These are phyloP conservation scores for Anguilla obscura DNA, from an alignment of 2,797 vertebrate species.

Conservation along the genomic window DNA sequence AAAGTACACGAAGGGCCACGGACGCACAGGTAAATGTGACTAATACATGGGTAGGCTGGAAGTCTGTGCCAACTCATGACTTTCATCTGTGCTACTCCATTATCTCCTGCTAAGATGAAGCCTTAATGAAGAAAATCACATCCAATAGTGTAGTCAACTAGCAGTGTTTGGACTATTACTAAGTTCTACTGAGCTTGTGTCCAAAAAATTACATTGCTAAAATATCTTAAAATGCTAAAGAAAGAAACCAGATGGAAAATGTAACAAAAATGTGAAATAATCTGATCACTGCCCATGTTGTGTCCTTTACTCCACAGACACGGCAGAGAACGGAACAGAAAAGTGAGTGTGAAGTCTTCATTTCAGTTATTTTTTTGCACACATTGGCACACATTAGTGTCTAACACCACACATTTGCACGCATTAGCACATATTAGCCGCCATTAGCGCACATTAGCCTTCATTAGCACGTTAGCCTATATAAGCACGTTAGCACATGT, in stretches of 20 bases:
- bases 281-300: not conserved
- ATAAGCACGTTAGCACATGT: not conserved
- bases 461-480: not conserved
- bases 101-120: not conserved
- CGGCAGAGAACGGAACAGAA: conserved; percentile 65
- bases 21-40: conserved; percentile 64
- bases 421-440: not conserved
- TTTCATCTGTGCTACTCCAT: not conserved
- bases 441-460: not conserved
- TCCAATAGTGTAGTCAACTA: not conserved
- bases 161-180: not conserved
- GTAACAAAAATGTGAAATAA: not conserved
- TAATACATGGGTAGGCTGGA: not conserved
- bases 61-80: not conserved
- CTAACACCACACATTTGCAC: not conserved
- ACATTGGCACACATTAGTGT: not conserved
- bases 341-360: conserved; percentile 59
- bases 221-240: not conserved
- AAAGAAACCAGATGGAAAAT: not conserved
- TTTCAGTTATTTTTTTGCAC: not conserved
- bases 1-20: conserved; percentile 64
- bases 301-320: conserved; percentile 52
- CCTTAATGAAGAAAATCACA: not conserved
- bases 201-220: not conserved
- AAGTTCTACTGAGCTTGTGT: not conserved